Evolutionary conservation across 2,113 vertebrate species (phyloP).

Genomic region (Hemichromis elongatus): DNA sequence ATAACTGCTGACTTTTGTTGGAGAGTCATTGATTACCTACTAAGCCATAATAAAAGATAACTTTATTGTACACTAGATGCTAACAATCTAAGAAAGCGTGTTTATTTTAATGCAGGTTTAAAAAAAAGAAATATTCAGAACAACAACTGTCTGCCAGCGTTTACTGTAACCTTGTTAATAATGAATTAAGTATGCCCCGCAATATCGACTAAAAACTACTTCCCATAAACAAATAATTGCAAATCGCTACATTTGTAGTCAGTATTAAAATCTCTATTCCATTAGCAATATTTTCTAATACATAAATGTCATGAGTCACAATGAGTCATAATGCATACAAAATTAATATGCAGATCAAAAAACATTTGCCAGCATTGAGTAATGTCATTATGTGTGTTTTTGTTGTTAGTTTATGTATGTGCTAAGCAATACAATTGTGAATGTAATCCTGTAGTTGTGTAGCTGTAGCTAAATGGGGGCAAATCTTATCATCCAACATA

Average conservation of each 20-base stretch:
- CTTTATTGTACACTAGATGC: background rate
- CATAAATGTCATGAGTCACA: background rate
- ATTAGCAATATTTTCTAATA: background rate
- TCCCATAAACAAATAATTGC: background rate
- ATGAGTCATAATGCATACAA: background rate
- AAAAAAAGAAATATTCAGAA: background rate
- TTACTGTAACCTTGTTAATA: background rate
- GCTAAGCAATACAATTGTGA: background rate
- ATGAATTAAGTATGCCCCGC: background rate
- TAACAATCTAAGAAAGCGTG: background rate
- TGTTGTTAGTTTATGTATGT: background rate
- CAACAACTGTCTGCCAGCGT: background rate
- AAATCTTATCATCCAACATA: background rate
- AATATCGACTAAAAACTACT: background rate
- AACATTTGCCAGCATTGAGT: background rate
- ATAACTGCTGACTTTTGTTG: background rate
- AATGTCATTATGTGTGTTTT: background rate
- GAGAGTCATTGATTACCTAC: background rate
- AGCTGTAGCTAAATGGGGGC: background rate
- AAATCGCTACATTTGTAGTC: background rate
- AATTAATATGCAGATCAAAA: background rate
- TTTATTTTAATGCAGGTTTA: background rate
- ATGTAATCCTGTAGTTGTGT: background rate
- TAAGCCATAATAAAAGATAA: background rate
- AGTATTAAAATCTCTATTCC: background rate